These are phyloP conservation scores for Trichogramma dendrolimi DNA, from an alignment of 2,888 invertebrate genomes.

Conservation along the genomic window DNA sequence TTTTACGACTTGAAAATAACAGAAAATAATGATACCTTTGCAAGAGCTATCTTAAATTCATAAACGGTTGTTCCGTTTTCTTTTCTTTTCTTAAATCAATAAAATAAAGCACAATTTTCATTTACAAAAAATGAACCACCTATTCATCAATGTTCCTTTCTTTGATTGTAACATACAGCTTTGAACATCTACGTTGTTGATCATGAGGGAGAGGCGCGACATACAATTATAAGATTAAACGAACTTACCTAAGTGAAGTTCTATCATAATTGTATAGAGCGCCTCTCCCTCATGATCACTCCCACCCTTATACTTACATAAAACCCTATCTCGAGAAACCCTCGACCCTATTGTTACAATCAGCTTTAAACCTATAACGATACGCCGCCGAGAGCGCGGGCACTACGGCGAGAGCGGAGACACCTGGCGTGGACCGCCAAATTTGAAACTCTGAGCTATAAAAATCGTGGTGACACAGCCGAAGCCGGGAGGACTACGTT, in stretches of 20 bases:
- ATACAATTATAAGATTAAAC: constrained; percentile 1
- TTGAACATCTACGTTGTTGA: not conserved
- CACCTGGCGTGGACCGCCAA: too few relatives aligned
- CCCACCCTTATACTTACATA: not conserved
- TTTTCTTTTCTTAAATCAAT: too few relatives aligned
- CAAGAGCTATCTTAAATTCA: not conserved
- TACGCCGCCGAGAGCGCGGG: too few relatives aligned
- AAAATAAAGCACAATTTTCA: too few relatives aligned
- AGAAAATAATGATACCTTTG: not conserved
- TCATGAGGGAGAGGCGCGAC: not conserved
- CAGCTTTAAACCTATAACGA: too few relatives aligned
- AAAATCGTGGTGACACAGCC: too few relatives aligned
- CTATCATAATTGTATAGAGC: not conserved
- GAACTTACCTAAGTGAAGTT: constrained; percentile 1
- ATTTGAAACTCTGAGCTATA: too few relatives aligned
- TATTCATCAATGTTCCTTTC: too few relatives aligned
- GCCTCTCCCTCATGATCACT: not conserved
- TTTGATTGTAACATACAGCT: not conserved
- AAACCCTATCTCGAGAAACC: not conserved
- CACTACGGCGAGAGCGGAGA: too few relatives aligned
- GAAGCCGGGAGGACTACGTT: not conserved
- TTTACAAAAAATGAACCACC: too few relatives aligned
- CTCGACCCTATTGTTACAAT: too few relatives aligned
- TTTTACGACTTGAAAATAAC: not conserved
- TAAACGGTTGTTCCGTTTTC: too few relatives aligned